Percentiles rank a stretch among this genome's conserved stretches.
These are phyloP conservation scores for Cyrtodaria siliqua DNA, from an alignment of 2,888 invertebrate species.

Conservation along the genomic window DNA sequence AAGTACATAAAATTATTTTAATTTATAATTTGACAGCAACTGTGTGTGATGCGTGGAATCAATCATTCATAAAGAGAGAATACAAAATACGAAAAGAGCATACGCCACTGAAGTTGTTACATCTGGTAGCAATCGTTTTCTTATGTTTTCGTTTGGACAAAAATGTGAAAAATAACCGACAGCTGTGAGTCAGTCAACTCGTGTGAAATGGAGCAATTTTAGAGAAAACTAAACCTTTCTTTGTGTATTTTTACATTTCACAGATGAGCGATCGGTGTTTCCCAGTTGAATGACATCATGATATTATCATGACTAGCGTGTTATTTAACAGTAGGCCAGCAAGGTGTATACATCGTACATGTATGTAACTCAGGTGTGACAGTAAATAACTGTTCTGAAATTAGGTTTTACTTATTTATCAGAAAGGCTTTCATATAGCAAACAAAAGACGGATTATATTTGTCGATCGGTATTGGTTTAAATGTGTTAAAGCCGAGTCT, in stretches of 20 bases:
- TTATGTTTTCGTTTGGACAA: not conserved
- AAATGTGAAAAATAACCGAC: conserved; percentile 11
- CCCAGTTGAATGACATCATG: conserved; percentile 56
- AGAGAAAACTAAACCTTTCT: no score
- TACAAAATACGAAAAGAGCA: no score
- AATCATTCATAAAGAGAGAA: no score
- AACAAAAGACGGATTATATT: conserved; percentile 8
- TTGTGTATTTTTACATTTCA: not conserved
- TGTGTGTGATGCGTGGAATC: no score
- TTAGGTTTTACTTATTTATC: not conserved
- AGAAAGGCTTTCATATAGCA: not conserved
- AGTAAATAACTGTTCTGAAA: not conserved
- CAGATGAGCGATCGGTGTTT: conserved; percentile 48
- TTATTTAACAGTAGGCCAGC: conserved; percentile 52
- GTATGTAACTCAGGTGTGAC: not conserved
- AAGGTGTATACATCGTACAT: conserved; percentile 28
- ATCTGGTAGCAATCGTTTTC: no score
- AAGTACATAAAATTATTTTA: no score
- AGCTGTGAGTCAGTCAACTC: conserved; percentile 14
- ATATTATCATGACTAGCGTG: conserved; percentile 8
- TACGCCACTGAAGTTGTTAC: no score
- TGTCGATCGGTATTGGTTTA: conserved; percentile 2
- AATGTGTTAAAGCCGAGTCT: conserved; percentile 1
- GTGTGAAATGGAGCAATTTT: not conserved
- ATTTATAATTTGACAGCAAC: no score